Percentiles rank a stretch among this genome's conserved stretches.
Conservation (phyloP, 2,113 vertebrate species). For the Muntiacus reevesi region DNA sequence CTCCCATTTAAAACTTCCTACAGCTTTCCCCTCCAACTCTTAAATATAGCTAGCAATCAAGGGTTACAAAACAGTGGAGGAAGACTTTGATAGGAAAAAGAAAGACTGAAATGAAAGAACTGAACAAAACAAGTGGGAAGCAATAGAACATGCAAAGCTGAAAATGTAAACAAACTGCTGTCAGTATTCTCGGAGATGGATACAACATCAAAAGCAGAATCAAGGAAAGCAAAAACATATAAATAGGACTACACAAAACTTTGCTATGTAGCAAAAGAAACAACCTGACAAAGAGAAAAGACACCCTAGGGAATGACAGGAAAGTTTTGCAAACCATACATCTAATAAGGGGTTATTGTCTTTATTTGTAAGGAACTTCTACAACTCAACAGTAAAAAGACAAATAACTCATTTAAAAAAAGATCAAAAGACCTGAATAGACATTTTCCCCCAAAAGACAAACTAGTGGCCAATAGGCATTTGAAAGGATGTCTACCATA, state of each 20-base stretch:
- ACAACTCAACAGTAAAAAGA: not conserved
- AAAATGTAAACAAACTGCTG: not conserved
- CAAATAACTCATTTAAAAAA: not conserved
- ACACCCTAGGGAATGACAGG: not conserved
- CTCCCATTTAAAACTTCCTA: not conserved
- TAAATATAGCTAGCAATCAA: not conserved
- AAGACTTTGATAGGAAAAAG: not conserved
- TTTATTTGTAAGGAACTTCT: not conserved
- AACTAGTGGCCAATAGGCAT: not conserved
- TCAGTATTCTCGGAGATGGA: not conserved
- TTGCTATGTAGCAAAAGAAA: not conserved
- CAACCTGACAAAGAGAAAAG: not conserved
- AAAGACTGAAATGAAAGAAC: not conserved
- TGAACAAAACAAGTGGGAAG: not conserved
- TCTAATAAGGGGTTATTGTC: not conserved
- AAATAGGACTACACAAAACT: not conserved
- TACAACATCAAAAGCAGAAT: not conserved
- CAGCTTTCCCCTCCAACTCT: not conserved
- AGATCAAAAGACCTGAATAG: not conserved
- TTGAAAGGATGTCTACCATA: not conserved
- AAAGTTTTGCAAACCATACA: not conserved
- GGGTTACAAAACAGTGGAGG: not conserved
- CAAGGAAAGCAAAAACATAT: not conserved
- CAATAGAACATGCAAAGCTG: not conserved
- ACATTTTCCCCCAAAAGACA: not conserved